Conservation (phyloP, 2,888 invertebrate species). For the Phragmatobia fuliginosa region DNA sequence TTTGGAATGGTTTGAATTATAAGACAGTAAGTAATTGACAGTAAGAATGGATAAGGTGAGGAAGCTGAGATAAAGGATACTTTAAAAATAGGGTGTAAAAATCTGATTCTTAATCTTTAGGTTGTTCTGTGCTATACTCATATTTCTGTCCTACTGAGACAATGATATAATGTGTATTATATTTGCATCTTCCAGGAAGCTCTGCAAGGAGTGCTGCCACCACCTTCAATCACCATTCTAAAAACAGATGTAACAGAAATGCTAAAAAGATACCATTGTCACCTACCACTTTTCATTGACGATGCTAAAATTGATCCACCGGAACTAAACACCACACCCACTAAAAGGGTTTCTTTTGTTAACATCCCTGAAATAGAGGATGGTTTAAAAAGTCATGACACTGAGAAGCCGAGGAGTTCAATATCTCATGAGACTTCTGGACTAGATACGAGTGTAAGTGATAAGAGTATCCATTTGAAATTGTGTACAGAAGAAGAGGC, state of each 20-base stretch:
- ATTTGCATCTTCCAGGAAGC: conserved; percentile 77
- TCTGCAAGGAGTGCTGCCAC: conserved; percentile 90
- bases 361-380: conserved; percentile 65
- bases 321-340: conserved; percentile 72
- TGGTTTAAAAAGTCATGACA: conserved; percentile 32
- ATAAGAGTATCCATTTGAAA: conserved; percentile 71
- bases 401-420: conserved; percentile 35
- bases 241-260: conserved; percentile 89
- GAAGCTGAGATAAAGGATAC: background rate
- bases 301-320: conserved; percentile 61
- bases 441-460: conserved; percentile 65
- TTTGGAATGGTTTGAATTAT: too few species aligned
- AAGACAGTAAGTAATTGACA: too few species aligned
- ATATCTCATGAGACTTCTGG: conserved; percentile 53
- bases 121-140: background rate
- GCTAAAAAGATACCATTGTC: conserved; percentile 86
- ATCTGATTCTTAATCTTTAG: background rate
- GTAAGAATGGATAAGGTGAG: too few species aligned
- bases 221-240: conserved; percentile 90
- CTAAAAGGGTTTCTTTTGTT: conserved; percentile 76
- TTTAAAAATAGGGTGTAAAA: background rate
- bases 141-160: background rate
- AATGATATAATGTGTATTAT: background rate
- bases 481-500: conserved; percentile 73
- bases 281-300: conserved; percentile 82